A percentile compares a stretch with the other conserved stretches of the same genome.
Evolutionary conservation across 2,113 vertebrate genomes (phyloP).

Genomic region (Arvicanthis niloticus): DNA sequence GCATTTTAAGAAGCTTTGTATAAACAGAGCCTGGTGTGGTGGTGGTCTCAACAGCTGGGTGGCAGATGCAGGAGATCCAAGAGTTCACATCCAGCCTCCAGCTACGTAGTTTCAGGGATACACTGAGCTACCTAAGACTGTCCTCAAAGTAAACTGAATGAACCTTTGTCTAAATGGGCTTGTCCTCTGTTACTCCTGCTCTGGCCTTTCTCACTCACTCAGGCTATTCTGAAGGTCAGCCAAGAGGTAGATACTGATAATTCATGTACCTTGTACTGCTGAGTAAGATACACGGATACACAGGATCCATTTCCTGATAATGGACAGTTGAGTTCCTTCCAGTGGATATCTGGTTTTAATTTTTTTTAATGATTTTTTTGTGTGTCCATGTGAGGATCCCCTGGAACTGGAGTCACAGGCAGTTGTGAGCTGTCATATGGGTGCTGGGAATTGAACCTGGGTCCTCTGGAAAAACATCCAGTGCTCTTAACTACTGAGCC

Average conservation of each 20-base stretch:
- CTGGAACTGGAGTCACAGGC: background rate
- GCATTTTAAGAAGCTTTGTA: background rate
- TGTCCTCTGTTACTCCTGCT: background rate
- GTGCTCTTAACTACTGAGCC: background rate
- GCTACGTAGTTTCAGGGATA: background rate
- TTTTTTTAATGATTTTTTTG: background rate
- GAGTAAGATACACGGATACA: background rate
- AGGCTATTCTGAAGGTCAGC: background rate
- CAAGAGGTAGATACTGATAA: background rate
- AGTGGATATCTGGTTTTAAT: background rate
- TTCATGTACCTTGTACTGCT: constrained; percentile 3
- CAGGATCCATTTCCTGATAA: background rate
- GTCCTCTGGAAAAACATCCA: background rate
- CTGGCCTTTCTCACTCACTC: background rate
- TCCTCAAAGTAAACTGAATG: background rate
- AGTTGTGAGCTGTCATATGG: background rate
- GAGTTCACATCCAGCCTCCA: background rate
- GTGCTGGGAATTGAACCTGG: background rate
- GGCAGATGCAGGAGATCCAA: too few relatives aligned
- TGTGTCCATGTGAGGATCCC: background rate
- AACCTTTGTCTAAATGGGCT: background rate
- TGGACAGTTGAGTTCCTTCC: background rate
- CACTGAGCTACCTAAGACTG: background rate
- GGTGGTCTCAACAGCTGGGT: background rate
- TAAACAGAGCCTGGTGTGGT: background rate